A percentile compares a stretch with the other conserved stretches of the same genome.
phyloP scores from a whole-genome alignment of 1,140 invertebrate genomes.

The Bombus confusus region DNA sequence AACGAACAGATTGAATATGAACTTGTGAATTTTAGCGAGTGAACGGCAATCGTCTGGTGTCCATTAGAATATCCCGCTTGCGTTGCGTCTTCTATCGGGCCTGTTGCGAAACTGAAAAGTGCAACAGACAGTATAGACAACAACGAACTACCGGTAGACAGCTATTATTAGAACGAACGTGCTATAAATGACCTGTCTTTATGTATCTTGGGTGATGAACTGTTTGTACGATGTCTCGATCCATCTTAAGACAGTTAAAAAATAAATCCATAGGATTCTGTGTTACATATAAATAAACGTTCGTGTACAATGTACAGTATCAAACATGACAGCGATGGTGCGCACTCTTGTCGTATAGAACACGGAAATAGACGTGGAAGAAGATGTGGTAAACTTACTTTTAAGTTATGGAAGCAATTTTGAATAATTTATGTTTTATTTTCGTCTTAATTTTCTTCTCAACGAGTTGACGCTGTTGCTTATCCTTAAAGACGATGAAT shows the following conservation, averaged over 20 bases:
- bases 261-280: not conserved
- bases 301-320: not conserved
- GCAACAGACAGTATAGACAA: slow-evolving; percentile 7
- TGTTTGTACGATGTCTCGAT: slow-evolving; percentile 36
- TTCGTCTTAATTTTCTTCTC: not conserved
- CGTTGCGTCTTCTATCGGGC: not conserved
- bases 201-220: slow-evolving; percentile 35
- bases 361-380: not conserved
- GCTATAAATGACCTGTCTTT: slow-evolving; percentile 47
- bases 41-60: slow-evolving; percentile 49
- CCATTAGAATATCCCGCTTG: slow-evolving; percentile 33
- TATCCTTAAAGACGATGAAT: not conserved
- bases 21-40: slow-evolving; percentile 42
- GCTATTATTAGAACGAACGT: slow-evolving; percentile 56
- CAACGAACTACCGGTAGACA: slow-evolving; percentile 16
- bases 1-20: not conserved
- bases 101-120: slow-evolving; percentile 29
- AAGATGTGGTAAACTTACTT: not conserved
- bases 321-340: not conserved
- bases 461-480: not conserved
- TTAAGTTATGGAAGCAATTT: not conserved
- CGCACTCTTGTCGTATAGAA: not conserved
- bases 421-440: not conserved
- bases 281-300: slow-evolving; percentile 2
- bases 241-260: not conserved